Percentiles rank a stretch among this genome's conserved stretches.
Evolutionary conservation across 2,888 invertebrate species (phyloP).

Genomic region (Drosophila helvetica): DNA sequence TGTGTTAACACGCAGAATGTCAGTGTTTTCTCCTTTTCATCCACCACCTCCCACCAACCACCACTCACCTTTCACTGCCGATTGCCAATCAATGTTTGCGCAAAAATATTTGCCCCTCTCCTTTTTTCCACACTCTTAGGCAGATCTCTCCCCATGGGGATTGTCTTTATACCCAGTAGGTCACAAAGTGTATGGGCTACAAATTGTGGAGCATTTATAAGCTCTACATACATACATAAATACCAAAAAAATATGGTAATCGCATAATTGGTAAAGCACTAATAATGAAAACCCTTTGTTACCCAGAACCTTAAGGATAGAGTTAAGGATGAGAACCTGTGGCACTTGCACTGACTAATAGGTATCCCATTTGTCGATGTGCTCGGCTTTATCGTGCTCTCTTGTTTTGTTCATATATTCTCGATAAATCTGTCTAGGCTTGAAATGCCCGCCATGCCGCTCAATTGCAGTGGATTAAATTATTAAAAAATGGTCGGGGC

Average conservation of each 20-base stretch:
- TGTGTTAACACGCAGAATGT: conserved; percentile 37
- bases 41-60: conserved; percentile 18
- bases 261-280: no score
- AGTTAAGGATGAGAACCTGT: no score
- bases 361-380: background rate
- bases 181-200: conserved; percentile 30
- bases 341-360: background rate
- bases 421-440: conserved; percentile 71
- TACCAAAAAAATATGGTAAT: no score
- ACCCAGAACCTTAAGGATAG: no score
- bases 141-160: background rate
- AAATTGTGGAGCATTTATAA: no score
- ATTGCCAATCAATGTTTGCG: conserved; percentile 79
- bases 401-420: conserved; percentile 64
- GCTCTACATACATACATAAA: background rate
- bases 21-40: conserved; percentile 5
- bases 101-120: conserved; percentile 72
- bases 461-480: conserved; percentile 80
- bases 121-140: conserved; percentile 76
- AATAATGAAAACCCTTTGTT: no score
- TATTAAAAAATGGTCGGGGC: conserved; percentile 64
- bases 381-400: background rate
- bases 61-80: conserved; percentile 30
- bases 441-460: conserved; percentile 56
- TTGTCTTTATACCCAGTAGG: conserved; percentile 24